Evolutionary conservation across 2,888 invertebrate genomes (phyloP).

Genomic region (Pyrochroa serraticornis): DNA sequence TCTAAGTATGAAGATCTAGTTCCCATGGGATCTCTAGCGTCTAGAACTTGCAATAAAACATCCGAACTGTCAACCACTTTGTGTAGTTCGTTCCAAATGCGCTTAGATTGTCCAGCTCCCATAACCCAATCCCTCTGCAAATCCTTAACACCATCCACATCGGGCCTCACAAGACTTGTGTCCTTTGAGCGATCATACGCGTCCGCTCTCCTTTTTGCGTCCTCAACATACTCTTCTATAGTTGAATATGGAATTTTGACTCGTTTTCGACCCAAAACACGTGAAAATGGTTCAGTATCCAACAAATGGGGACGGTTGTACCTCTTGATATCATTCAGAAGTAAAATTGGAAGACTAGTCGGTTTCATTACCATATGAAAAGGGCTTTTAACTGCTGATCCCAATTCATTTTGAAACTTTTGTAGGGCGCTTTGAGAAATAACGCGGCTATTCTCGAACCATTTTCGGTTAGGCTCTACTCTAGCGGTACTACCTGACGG

Average conservation of each 20-base stretch:
- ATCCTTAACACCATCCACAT: constrained; percentile 74
- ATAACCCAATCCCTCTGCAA: constrained; percentile 92
- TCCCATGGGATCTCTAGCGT: constrained; percentile 96
- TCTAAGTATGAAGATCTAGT: constrained; percentile 93
- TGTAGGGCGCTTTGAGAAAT: constrained; percentile 90
- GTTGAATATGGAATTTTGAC: constrained; percentile 80
- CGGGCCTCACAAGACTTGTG: constrained; percentile 80
- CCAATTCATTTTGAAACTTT: constrained; percentile 93
- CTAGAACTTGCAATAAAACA: constrained; percentile 93
- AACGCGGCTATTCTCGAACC: constrained; percentile 99
- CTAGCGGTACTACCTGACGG: constrained; percentile 89
- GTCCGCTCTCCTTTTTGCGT: constrained; percentile 73
- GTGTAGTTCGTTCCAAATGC: constrained; percentile 99
- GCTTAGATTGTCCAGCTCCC: constrained; percentile 92
- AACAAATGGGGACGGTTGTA: constrained; percentile 91
- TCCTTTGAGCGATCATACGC: constrained; percentile 85
- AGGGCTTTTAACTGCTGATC: constrained; percentile 92
- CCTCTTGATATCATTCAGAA: constrained; percentile 91
- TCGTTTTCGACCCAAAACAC: constrained; percentile 93
- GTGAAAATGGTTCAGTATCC: constrained; percentile 93
- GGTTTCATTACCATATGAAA: constrained; percentile 98
- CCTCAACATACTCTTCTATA: constrained; percentile 79
- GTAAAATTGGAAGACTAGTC: constrained; percentile 90
- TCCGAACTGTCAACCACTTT: constrained; percentile 99
- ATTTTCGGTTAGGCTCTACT: constrained; percentile 96